Conservation (phyloP, 1,140 invertebrate genomes). For the Plutomurus gul region DNA sequence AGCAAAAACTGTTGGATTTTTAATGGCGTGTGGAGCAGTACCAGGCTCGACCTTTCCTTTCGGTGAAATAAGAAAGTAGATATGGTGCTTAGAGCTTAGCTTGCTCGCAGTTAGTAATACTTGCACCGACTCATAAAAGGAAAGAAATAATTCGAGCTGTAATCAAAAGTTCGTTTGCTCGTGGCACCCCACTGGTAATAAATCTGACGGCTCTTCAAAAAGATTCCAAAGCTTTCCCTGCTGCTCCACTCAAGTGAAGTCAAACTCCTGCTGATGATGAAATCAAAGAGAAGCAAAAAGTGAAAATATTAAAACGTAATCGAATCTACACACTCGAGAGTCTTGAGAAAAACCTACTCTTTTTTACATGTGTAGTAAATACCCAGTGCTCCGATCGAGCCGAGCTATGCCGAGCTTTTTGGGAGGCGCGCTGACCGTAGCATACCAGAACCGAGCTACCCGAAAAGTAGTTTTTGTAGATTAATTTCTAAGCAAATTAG, state of each 20-base stretch:
- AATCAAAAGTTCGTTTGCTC: slow-evolving; percentile 22
- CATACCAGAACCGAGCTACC: too few relatives aligned
- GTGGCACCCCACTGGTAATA: not conserved
- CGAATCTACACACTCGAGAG: not conserved
- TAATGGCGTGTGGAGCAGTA: too few relatives aligned
- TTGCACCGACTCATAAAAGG: too few relatives aligned
- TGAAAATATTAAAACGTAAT: not conserved
- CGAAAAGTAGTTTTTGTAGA: too few relatives aligned
- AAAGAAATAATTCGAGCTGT: not conserved
- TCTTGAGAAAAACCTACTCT: too few relatives aligned
- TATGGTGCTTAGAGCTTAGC: not conserved
- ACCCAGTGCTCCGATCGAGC: too few relatives aligned
- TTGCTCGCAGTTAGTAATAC: not conserved
- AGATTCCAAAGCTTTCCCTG: not conserved
- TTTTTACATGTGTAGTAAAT: too few relatives aligned
- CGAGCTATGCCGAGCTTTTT: too few relatives aligned
- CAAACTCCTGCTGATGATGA: slow-evolving; percentile 8
- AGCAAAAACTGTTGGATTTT: too few relatives aligned
- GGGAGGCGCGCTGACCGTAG: too few relatives aligned
- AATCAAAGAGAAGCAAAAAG: not conserved
- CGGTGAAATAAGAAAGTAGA: not conserved
- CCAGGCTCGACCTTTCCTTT: too few relatives aligned
- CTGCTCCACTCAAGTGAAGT: slow-evolving; percentile 8
- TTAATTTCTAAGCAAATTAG: too few relatives aligned
- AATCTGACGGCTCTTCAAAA: not conserved